Evolutionary conservation across 2,888 invertebrate species (phyloP).

Genomic region (Clanis bilineata): DNA sequence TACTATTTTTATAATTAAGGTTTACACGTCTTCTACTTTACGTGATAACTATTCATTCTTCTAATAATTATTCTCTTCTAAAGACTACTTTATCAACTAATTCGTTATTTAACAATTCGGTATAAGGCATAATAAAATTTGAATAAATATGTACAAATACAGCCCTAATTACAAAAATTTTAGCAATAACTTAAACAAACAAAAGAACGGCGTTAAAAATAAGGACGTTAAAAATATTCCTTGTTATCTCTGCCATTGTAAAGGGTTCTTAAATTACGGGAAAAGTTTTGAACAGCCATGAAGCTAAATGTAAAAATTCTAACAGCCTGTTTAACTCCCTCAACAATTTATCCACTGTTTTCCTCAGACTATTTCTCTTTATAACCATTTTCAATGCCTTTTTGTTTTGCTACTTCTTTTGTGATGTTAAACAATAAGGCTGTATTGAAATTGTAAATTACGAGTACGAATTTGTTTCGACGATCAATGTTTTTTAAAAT

Average conservation of each 20-base stretch:
- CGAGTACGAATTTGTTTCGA: too few relatives aligned
- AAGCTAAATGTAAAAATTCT: not conserved
- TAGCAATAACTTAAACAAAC: constrained; percentile 1
- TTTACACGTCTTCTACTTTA: too few relatives aligned
- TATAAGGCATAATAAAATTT: not conserved
- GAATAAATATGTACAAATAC: not conserved
- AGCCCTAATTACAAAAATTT: not conserved
- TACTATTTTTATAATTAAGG: too few relatives aligned
- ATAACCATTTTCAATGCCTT: not conserved
- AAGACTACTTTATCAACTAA: too few relatives aligned
- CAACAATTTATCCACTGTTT: constrained; percentile 1
- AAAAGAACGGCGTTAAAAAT: constrained; percentile 6
- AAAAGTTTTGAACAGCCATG: not conserved
- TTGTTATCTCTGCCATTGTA: constrained; percentile 6
- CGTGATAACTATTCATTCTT: too few relatives aligned
- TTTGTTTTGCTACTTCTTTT: not conserved
- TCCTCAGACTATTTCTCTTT: not conserved
- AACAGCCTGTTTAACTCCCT: not conserved
- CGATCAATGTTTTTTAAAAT: too few relatives aligned
- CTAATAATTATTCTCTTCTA: too few relatives aligned
- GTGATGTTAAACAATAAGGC: not conserved
- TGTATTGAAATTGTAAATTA: not conserved
- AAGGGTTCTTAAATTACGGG: constrained; percentile 5
- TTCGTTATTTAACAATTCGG: too few relatives aligned
- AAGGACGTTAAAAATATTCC: not conserved